Evolutionary conservation across 2,888 invertebrate genomes (phyloP).

Genomic region (Synanthedon andrenaeformis): DNA sequence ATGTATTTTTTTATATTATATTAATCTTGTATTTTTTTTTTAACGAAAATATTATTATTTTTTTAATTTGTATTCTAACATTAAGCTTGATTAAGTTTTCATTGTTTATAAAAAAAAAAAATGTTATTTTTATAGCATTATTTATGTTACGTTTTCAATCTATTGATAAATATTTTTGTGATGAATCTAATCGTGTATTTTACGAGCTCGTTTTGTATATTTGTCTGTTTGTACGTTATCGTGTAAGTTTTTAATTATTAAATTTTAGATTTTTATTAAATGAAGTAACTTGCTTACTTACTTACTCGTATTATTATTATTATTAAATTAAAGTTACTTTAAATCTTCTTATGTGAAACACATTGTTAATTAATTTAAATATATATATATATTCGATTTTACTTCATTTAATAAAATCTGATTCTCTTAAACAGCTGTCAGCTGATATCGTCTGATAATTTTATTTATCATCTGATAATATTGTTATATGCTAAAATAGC

Average conservation of each 20-base stretch:
- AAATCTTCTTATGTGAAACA: too few species aligned
- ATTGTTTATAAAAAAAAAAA: constrained; percentile 33
- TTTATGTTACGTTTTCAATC: constrained; percentile 2
- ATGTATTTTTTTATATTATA: too few species aligned
- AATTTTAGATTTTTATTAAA: too few species aligned
- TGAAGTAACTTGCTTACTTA: too few species aligned
- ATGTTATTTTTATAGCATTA: constrained; percentile 5
- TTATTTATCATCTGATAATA: constrained; percentile 1
- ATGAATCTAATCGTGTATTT: constrained; percentile 31
- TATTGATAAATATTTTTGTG: constrained; percentile 29
- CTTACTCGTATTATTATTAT: too few species aligned
- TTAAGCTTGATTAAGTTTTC: constrained; percentile 36
- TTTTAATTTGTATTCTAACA: too few species aligned
- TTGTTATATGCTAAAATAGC: constrained; percentile 60
- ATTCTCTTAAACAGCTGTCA: constrained; percentile 18
- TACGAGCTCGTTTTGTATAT: constrained; percentile 23
- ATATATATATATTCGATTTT: background rate
- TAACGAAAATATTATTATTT: too few species aligned
- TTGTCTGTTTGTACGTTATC: constrained; percentile 11
- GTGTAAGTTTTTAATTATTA: background rate
- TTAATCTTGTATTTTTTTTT: too few species aligned
- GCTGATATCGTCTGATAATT: constrained; percentile 18
- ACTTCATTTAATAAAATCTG: constrained; percentile 31
- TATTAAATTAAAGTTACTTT: too few species aligned
- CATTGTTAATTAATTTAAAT: too few species aligned